Evolutionary conservation across 2,113 vertebrate genomes (phyloP).

Genomic region (Buteo buteo): DNA sequence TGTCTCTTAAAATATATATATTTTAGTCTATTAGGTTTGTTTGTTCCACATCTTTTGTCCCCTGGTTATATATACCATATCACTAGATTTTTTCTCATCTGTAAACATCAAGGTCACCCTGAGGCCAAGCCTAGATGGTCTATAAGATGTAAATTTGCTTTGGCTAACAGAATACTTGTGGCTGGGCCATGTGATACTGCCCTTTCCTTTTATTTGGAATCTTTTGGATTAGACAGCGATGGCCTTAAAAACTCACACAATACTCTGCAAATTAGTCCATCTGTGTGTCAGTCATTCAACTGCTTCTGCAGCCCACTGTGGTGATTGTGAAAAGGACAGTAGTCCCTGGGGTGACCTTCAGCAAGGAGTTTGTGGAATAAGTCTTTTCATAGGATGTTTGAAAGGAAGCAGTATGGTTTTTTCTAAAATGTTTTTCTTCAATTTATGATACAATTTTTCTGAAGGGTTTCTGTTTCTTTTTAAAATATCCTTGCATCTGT

Average conservation of each 20-base stretch:
- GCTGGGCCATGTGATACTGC: constrained; percentile 34
- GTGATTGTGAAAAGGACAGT: not conserved
- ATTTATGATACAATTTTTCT: not conserved
- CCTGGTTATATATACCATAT: not conserved
- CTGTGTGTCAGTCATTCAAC: constrained; percentile 7
- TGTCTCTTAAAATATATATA: not conserved
- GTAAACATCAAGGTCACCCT: constrained; percentile 11
- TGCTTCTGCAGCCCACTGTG: not conserved
- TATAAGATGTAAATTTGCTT: constrained; percentile 14
- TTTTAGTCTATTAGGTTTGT: not conserved
- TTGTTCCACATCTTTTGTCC: not conserved
- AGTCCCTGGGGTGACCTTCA: not conserved
- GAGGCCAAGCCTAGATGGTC: not conserved
- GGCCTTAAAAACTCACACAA: constrained; percentile 19
- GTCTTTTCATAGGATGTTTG: not conserved
- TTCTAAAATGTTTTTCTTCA: not conserved
- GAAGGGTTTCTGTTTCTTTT: not conserved
- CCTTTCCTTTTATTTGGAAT: constrained; percentile 38
- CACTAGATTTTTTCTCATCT: not conserved
- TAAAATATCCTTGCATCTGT: not conserved
- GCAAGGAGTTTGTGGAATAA: not conserved
- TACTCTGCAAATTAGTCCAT: constrained; percentile 15
- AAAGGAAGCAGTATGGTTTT: not conserved
- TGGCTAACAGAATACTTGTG: constrained; percentile 29
- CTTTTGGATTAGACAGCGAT: not conserved